Percentiles rank a stretch among this genome's conserved stretches.
Conservation (phyloP, 2,113 vertebrate genomes). For the Lontra canadensis region DNA sequence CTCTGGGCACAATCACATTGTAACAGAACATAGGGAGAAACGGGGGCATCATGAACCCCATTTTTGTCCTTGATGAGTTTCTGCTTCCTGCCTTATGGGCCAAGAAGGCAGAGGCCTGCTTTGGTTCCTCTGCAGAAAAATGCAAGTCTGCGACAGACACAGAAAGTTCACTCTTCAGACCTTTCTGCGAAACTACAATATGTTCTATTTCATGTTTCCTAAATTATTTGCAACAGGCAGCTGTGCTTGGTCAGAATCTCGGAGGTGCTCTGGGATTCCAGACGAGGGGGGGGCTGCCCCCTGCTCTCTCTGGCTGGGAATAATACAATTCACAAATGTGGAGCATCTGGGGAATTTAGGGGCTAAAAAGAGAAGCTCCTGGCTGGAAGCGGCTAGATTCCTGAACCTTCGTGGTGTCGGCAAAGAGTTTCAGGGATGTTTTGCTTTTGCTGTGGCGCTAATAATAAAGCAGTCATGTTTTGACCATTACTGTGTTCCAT, state of each 20-base stretch:
- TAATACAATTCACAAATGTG: slow-evolving; percentile 59
- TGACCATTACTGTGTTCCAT: not conserved
- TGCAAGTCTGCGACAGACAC: not conserved
- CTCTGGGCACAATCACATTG: too few species aligned
- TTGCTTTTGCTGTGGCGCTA: not conserved
- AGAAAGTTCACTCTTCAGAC: not conserved
- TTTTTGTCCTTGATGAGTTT: not conserved
- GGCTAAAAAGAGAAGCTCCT: slow-evolving; percentile 63
- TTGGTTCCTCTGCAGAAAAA: not conserved
- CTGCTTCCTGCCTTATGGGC: not conserved
- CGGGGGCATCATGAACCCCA: not conserved
- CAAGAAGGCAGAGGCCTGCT: not conserved
- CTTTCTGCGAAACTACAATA: slow-evolving; percentile 6
- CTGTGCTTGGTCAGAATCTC: slow-evolving; percentile 62
- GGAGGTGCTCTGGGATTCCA: slow-evolving; percentile 69
- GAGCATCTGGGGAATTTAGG: slow-evolving; percentile 71
- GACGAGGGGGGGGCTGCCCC: slow-evolving; percentile 59
- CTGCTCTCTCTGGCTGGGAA: slow-evolving; percentile 14
- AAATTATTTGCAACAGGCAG: slow-evolving; percentile 60
- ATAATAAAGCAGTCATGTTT: not conserved
- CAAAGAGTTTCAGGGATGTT: slow-evolving; percentile 45
- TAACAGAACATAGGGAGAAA: not conserved
- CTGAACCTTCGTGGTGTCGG: not conserved
- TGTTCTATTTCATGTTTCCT: slow-evolving; percentile 59
- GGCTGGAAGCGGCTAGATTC: slow-evolving; percentile 60